Base-by-base conservation (phyloP, 2,888 invertebrate genomes). In the Macrophya annulata region DNA sequence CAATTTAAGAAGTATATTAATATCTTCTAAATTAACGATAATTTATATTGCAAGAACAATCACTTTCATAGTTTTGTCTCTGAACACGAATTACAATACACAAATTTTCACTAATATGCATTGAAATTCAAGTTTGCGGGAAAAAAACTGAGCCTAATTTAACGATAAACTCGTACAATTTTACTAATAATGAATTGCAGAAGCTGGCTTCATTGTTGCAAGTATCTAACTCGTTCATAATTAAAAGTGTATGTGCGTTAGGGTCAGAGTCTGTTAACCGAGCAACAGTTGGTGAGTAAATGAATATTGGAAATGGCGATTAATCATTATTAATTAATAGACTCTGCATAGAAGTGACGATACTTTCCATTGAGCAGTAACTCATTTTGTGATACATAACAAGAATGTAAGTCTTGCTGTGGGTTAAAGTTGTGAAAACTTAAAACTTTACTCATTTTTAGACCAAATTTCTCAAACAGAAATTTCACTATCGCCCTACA, bases 161-260 rank as follows among this genome's bases (percentile, higher is more conserved):
- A 17, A 10, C 10, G 21, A 51, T 51, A 31, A 76, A 12, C 76
- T 76, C 76, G 51, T 51, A 76, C 76, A 76, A 76, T 51, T 6
- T 76, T 48, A 31, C 12, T 51, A 76, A 76, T 76, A 45, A 83
- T 15, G 21, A 1, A 6, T 76, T 76, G 76, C 84, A 59, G 72
- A 84, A 84, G 84, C 84, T 76, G 84, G 84, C 76, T 84, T 84
- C 84, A n/a, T 74, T 21, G 43, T 45, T 68, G 48, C 83, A 83
- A 71, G 59, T 17, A 82, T n/a, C 25, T 43, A 82, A 40, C 10
- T 25, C 82, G 43, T 40, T 71, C 12, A 37, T 48, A 31, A 76
- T 17, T 76, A 51, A 17, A 76, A 43, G 21, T 45, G 40, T 21
- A 76, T 31, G 31, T 48, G 51, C 2, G 4, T 51, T 4, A 40